Conservation (phyloP, 2,113 vertebrate species). For the Edolisoma coerulescens region DNA sequence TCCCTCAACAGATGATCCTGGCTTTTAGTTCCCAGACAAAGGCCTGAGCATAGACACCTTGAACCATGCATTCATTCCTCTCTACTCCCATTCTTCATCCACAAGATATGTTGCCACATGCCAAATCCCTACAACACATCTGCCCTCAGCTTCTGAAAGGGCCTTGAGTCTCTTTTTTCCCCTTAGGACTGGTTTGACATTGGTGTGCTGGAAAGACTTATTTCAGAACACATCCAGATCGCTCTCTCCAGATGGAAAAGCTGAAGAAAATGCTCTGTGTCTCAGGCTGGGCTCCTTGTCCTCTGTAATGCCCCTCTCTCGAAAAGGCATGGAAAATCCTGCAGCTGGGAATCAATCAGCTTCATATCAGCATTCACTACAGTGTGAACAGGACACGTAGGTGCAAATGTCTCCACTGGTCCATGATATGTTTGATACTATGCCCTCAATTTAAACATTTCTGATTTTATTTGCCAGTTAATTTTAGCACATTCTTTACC, state of each 20-base stretch:
- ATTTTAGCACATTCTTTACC: slow-evolving; percentile 79
- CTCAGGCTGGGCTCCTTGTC: neutral
- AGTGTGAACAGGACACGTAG: neutral
- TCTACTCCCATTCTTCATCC: neutral
- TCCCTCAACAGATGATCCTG: neutral
- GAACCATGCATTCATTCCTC: neutral
- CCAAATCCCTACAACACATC: neutral
- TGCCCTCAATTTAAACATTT: neutral
- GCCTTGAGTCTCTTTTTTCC: neutral
- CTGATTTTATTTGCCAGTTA: slow-evolving; percentile 71
- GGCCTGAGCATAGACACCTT: neutral
- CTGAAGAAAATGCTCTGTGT: neutral
- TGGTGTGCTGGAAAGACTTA: neutral
- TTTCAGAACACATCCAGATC: neutral
- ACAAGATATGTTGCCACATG: fast-evolving
- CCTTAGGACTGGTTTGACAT: neutral
- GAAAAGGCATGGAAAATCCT: neutral
- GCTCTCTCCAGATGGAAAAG: neutral
- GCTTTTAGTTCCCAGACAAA: neutral
- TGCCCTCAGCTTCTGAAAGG: neutral
- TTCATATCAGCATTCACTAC: neutral
- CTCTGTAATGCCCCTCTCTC: neutral
- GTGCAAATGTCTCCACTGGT: slow-evolving; percentile 12
- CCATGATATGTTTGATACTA: neutral
- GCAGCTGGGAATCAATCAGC: neutral